Evolutionary conservation across 2,113 vertebrate species (phyloP).

Genomic region (Girardinichthys multiradiatus): DNA sequence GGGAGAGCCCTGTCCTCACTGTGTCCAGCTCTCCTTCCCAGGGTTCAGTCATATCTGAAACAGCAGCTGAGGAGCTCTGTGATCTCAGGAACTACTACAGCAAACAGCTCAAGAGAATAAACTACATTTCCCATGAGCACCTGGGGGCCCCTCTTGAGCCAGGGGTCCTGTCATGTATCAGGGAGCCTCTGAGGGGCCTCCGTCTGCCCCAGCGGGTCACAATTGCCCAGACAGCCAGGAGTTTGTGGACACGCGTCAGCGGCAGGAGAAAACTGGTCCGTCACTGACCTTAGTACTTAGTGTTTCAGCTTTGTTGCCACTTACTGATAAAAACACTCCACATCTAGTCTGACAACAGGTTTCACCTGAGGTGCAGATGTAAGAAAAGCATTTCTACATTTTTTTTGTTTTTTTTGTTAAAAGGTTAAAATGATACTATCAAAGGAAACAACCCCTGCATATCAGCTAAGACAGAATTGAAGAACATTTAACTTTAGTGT

Average conservation of each 20-base stretch:
- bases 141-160: slow-evolving; percentile 62
- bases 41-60: slow-evolving; percentile 76
- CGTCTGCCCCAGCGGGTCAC: slow-evolving; percentile 59
- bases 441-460: not conserved
- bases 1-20: not conserved
- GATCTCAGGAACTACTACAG: slow-evolving; percentile 72
- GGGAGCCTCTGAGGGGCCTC: slow-evolving; percentile 75
- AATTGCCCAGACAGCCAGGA: slow-evolving; percentile 68
- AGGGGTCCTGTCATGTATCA: slow-evolving; percentile 71
- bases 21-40: slow-evolving; percentile 62
- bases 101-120: slow-evolving; percentile 74
- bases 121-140: slow-evolving; percentile 78
- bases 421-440: not conserved
- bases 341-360: too few species aligned
- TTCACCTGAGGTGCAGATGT: too few species aligned
- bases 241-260: slow-evolving; percentile 79
- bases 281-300: slow-evolving; percentile 13
- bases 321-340: too few species aligned
- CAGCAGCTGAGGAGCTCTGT: slow-evolving; percentile 73
- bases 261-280: slow-evolving; percentile 59
- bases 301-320: too few species aligned
- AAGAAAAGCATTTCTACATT: not conserved
- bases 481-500: not conserved
- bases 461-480: not conserved
- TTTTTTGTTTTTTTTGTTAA: not conserved